Conservation (phyloP, 2,888 invertebrate species). For the Nesidiocoris tenuis region DNA sequence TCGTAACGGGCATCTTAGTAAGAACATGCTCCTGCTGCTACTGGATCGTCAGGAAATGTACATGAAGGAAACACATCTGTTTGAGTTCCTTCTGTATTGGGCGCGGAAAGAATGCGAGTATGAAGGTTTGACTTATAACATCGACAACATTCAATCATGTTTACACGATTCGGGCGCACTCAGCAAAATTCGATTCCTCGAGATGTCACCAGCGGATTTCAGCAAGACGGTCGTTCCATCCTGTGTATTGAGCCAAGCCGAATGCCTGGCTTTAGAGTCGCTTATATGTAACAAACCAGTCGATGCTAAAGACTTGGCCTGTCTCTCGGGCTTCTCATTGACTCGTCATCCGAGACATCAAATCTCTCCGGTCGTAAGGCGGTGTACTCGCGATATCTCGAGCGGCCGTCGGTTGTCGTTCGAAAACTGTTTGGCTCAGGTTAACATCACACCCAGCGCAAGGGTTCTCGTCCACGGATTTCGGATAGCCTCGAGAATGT, state of each 20-base stretch:
- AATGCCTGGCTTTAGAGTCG: slow-evolving; percentile 49
- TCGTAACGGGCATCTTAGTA: slow-evolving; percentile 57
- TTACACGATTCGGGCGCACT: slow-evolving; percentile 57
- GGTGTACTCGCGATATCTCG: slow-evolving; percentile 51
- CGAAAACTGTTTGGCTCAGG: slow-evolving; percentile 46
- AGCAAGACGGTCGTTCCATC: slow-evolving; percentile 54
- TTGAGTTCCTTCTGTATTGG: slow-evolving; percentile 61
- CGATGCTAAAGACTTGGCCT: slow-evolving; percentile 45
- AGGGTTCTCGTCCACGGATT: slow-evolving; percentile 55
- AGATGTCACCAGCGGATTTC: slow-evolving; percentile 55
- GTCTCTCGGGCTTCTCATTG: slow-evolving; percentile 52
- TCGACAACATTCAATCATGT: slow-evolving; percentile 57
- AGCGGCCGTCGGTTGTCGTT: slow-evolving; percentile 45
- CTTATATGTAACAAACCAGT: neutral
- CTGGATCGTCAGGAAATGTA: slow-evolving; percentile 59
- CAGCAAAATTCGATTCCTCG: slow-evolving; percentile 57
- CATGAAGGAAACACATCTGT: slow-evolving; percentile 59
- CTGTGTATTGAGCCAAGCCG: slow-evolving; percentile 55
- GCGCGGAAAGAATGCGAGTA: slow-evolving; percentile 59
- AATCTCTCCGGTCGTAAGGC: slow-evolving; percentile 56
- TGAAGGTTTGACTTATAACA: slow-evolving; percentile 55
- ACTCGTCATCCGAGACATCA: slow-evolving; percentile 53
- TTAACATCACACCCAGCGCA: slow-evolving; percentile 57
- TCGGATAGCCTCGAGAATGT: slow-evolving; percentile 54
- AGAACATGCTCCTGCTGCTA: slow-evolving; percentile 58